phyloP scores from a whole-genome alignment of 2,113 vertebrate genomes.

The Gasterosteus aculeatus region DNA sequence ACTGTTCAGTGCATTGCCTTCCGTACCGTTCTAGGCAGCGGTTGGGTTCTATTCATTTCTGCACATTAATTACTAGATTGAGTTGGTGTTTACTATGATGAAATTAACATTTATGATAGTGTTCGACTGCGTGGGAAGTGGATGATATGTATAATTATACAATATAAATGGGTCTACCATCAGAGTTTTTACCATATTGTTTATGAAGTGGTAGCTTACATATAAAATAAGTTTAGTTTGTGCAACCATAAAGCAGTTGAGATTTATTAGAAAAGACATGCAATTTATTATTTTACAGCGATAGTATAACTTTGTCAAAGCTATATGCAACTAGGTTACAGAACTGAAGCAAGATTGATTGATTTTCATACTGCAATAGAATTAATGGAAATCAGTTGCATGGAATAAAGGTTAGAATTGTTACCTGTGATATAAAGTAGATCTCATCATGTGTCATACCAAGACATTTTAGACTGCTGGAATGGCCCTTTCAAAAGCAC shows the following conservation, averaged over 20 bases:
- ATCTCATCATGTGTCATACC: not conserved
- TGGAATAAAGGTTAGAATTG: not conserved
- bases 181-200: not conserved
- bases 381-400: not conserved
- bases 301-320: not conserved
- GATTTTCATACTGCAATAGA: not conserved
- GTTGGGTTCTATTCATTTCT: not conserved
- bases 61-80: not conserved
- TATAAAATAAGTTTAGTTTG: not conserved
- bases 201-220: not conserved
- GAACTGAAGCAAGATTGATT: not conserved
- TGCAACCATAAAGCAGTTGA: not conserved
- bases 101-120: too few species aligned
- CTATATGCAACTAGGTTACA: not conserved
- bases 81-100: too few species aligned
- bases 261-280: not conserved
- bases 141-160: not conserved
- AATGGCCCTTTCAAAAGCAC: not conserved
- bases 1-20: not conserved
- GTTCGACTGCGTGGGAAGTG: not conserved
- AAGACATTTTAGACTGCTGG: not conserved
- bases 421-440: not conserved
- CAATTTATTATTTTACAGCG: not conserved
- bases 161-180: not conserved
- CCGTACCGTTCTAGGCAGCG: too few species aligned